Evolutionary conservation across 1,140 invertebrate genomes (phyloP), one percentile per base, ranked within the genome.

Genomic region (Nilaparvata lugens): DNA sequence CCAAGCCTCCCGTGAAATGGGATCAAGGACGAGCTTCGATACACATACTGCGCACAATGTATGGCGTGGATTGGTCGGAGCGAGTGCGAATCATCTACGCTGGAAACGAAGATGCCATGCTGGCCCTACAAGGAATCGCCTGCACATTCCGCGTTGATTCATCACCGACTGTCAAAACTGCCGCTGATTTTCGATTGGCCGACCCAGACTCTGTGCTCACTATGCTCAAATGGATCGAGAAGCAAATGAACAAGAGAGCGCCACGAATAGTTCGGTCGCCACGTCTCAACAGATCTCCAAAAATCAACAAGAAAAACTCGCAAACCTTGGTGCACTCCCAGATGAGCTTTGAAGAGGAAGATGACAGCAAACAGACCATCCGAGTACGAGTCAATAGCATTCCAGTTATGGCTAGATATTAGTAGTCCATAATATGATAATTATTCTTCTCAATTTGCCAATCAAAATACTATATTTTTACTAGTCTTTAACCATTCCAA

Each of bases 81-180:
- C 81, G 91, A 53, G 91, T 94, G 58, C 81, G 90, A 64, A 91
- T 93, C 66, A 91, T 95, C 66, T 94, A 93, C 66, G 91, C 86
- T 48, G 92, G 92, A 60, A 91, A 94, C 71, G 91, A 95, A 74
- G 92, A 94, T 70, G 91, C 91, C 18, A 93, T 95, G 86, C 77
- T 83, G 84, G 86, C 88, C 2, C 70, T 91, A 14, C 89, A 91
- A 78, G 88, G 88, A 70, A 93, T 95, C 86, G 91, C 91, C 2
- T 87, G 89, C 0, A 93, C 91, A 4, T 94, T 94, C 79, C 82
- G 91, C 23, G 88, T 95, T 1, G 87, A 89, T 3, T 87, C 87
- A 0, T 91, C 89, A 2, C 81, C 86, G 61, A 91, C 91, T 65
- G 88, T 88, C 9, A 86, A 87, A 64, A 93, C 91, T 1, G 87